Evolutionary conservation across 2,113 vertebrate genomes (phyloP), one percentile per base, ranked within the genome.

Genomic region (Brachypteracias leptosomus): DNA sequence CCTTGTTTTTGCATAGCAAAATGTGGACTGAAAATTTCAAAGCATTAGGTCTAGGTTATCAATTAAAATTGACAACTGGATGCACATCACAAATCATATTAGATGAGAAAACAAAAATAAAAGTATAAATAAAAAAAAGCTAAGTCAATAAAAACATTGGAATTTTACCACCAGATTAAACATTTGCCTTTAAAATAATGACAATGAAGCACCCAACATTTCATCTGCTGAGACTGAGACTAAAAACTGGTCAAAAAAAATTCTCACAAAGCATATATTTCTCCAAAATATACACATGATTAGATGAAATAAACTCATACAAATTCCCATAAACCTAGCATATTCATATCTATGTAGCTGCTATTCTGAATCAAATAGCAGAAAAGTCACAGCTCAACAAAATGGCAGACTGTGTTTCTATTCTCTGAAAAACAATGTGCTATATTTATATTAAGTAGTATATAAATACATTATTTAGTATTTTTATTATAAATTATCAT

Each of bases 1-100:
- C 4, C 33, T 59, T 0, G 0, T 16, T 82, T 70, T 44, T 54
- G 4, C 31, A 7, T 28, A 70, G 17, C 9, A 57, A 46, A 24
- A 66, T 44, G 12, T 55, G 5, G 15, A 40, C 33, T 68, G 54
- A 84, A 65, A 70, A 49, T 89, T 49, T 82, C 21, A 51, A 44
- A 72, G 7, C 2, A 9, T 61, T 76, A 76, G 7, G 17, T 63
- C 68, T 80, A 73, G 5, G 31, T 55, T 65, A 73, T 29, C 25
- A 46, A 36, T 59, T 63, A 46, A 61, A 84, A 84, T 35, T 36
- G 2, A 73, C 77, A 76, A 33, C 4, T 47, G 2, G 3, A 13
- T 80, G 4, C 6, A 68, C 8, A 61, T 38, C 4, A 36, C 6
- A 66, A 49, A 62, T 44, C 2, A 44, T 28, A 28, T 26, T 55